Conservation (phyloP, 2,113 vertebrate genomes). For the Cygnus buccinator region DNA sequence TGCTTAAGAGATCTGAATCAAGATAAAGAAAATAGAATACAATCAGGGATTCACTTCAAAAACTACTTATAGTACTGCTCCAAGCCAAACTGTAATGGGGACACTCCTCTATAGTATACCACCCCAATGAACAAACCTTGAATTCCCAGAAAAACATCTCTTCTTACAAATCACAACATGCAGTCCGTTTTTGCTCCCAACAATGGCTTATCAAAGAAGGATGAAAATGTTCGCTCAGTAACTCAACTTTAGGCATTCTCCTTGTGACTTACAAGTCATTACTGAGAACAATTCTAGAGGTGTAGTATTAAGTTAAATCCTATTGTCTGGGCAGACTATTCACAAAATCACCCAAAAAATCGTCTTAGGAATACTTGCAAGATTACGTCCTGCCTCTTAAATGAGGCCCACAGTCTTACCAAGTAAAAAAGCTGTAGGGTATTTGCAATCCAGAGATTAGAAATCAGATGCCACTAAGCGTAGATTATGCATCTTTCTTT, state of each 20-base stretch:
- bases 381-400: background rate
- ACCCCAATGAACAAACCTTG: background rate
- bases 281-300: background rate
- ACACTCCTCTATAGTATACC: background rate
- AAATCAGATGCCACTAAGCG: background rate
- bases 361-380: background rate
- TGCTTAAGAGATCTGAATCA: slow-evolving; percentile 11
- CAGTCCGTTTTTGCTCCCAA: background rate
- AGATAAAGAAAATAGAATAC: background rate
- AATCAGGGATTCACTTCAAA: background rate
- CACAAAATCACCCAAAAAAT: background rate
- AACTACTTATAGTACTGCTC: background rate
- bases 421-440: background rate
- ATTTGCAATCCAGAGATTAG: background rate
- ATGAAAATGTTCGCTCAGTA: background rate
- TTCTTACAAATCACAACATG: background rate
- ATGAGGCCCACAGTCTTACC: background rate
- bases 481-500: background rate
- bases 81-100: background rate
- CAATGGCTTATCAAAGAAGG: background rate
- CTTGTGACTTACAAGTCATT: background rate
- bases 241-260: background rate
- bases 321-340: background rate
- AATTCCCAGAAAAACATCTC: background rate
- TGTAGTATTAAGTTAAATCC: background rate